Evolutionary conservation across 2,797 vertebrate genomes (phyloP).

Genomic region (Jordanella pulchra): DNA sequence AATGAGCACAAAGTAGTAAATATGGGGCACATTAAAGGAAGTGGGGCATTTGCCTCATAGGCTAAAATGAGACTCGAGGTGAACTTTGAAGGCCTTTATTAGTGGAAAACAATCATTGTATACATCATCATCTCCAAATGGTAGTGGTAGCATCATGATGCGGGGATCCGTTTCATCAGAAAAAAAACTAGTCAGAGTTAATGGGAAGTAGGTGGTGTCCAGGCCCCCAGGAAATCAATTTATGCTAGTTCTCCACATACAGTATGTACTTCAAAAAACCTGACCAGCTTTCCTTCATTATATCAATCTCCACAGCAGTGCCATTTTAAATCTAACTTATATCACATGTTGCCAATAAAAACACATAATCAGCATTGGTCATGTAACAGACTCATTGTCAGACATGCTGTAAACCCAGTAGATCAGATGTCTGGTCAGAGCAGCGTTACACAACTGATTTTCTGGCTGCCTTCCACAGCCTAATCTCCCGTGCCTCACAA

Average conservation of each 20-base stretch:
- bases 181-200: too few species aligned
- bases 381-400: slow-evolving; percentile 7
- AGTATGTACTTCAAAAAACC: neutral
- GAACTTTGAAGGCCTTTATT: neutral
- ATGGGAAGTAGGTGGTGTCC: too few species aligned
- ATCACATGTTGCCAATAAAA: slow-evolving; percentile 12
- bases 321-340: slow-evolving; percentile 5
- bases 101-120: neutral
- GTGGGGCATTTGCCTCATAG: neutral
- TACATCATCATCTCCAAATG: too few species aligned
- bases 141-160: too few species aligned
- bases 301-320: slow-evolving; percentile 9
- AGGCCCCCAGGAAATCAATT: too few species aligned
- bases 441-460: slow-evolving; percentile 28
- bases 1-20: neutral
- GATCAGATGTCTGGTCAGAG: slow-evolving; percentile 31
- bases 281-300: neutral
- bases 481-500: slow-evolving; percentile 28
- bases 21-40: neutral
- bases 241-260: neutral
- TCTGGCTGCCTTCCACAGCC: slow-evolving; percentile 26
- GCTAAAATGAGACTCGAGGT: neutral
- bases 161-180: too few species aligned
- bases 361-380: slow-evolving; percentile 3
- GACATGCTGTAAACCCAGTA: slow-evolving; percentile 19